A percentile compares a stretch with the other conserved stretches of the same genome.
These are phyloP conservation scores for Oryzias curvinotus DNA, from an alignment of 2,113 vertebrate genomes.

Conservation along the genomic window DNA sequence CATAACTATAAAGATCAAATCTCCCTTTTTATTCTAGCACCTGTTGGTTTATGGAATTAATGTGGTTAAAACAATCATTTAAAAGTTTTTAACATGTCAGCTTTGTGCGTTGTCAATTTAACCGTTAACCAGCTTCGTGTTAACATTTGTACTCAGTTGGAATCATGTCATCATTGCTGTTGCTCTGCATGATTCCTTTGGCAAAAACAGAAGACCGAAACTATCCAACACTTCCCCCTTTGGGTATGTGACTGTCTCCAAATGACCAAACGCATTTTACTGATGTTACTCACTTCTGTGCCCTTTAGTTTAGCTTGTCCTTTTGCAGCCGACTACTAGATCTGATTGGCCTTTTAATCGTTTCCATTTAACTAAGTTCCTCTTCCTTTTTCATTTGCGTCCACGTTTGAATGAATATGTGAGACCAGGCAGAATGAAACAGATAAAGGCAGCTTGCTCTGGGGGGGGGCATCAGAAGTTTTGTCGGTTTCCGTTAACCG, in stretches of 20 bases:
- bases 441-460: constrained; percentile 63
- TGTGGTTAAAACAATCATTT: neutral
- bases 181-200: constrained; percentile 32
- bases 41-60: too few relatives aligned
- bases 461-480: constrained; percentile 75
- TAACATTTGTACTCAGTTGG: constrained; percentile 38
- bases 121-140: constrained; percentile 40
- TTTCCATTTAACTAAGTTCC: constrained; percentile 52
- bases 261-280: constrained; percentile 58
- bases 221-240: constrained; percentile 49
- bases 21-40: too few relatives aligned
- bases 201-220: constrained; percentile 35
- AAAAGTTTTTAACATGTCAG: neutral
- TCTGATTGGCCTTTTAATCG: constrained; percentile 31
- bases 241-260: constrained; percentile 43
- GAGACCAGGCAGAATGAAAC: constrained; percentile 48
- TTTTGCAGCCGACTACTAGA: constrained; percentile 31
- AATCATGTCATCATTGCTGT: constrained; percentile 37
- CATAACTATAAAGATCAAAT: too few relatives aligned
- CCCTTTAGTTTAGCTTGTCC: constrained; percentile 25
- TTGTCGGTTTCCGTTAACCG: constrained; percentile 75
- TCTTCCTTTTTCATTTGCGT: constrained; percentile 58
- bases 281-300: constrained; percentile 36
- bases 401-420: constrained; percentile 56
- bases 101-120: constrained; percentile 49